Conservation (phyloP, 2,888 invertebrate genomes). For the Polydesmus complanatus region DNA sequence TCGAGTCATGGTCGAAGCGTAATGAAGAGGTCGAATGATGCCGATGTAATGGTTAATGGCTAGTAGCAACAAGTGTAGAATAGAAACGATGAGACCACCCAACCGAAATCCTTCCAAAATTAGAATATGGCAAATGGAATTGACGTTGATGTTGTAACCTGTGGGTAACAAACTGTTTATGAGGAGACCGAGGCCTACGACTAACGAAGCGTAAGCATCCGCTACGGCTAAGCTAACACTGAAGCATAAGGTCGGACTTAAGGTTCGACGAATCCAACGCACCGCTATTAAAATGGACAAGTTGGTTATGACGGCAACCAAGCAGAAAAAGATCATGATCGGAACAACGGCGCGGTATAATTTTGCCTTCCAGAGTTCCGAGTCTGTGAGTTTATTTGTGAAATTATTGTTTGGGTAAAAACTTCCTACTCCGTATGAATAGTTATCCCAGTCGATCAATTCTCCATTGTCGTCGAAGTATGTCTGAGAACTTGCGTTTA, state of each 20-base stretch:
- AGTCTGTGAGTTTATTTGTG: too few species aligned
- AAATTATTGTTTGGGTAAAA: too few species aligned
- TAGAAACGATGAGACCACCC: conserved; percentile 46
- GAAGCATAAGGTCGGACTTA: conserved; percentile 42
- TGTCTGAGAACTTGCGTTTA: background rate
- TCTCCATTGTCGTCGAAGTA: background rate
- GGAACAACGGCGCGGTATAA: conserved; percentile 28
- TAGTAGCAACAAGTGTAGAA: conserved; percentile 46
- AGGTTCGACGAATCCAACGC: conserved; percentile 42
- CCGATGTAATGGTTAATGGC: conserved; percentile 54
- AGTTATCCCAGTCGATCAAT: background rate
- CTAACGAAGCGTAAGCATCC: conserved; percentile 41
- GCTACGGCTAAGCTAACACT: conserved; percentile 45
- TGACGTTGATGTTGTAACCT: conserved; percentile 25
- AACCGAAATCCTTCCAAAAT: conserved; percentile 37
- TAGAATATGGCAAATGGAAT: conserved; percentile 28
- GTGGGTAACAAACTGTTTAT: conserved; percentile 41
- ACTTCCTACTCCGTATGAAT: too few species aligned
- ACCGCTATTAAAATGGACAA: conserved; percentile 40
- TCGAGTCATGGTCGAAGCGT: conserved; percentile 44
- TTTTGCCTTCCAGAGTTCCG: too few species aligned
- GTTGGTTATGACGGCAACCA: conserved; percentile 41
- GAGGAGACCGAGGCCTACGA: conserved; percentile 40
- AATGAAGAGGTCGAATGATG: conserved; percentile 46
- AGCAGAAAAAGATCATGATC: conserved; percentile 37